Conservation (phyloP, 2,113 vertebrate genomes). For the Romanogobio albipinnatus region DNA sequence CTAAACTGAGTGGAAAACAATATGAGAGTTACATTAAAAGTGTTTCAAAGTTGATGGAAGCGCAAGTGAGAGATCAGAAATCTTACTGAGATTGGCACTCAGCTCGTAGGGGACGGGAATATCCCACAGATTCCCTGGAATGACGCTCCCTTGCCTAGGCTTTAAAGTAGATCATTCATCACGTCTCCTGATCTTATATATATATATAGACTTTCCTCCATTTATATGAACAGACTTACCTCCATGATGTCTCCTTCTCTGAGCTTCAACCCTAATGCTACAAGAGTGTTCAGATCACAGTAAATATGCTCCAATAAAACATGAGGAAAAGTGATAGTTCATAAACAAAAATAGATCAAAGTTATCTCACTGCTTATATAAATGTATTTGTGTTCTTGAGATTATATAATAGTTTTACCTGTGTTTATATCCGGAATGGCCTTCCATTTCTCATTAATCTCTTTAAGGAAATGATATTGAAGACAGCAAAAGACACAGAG, state of each 20-base stretch:
- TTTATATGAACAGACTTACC: not conserved
- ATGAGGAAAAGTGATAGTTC: not conserved
- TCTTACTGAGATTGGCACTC: not conserved
- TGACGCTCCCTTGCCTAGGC: not conserved
- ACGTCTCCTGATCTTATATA: not conserved
- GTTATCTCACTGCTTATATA: too few relatives aligned
- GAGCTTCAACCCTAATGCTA: conserved; percentile 6
- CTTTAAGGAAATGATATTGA: not conserved
- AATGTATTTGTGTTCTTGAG: not conserved
- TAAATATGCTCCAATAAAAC: not conserved
- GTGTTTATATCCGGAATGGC: not conserved
- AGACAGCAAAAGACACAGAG: not conserved
- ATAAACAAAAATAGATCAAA: not conserved
- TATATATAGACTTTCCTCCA: too few relatives aligned
- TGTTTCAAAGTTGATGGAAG: too few relatives aligned
- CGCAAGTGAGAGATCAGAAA: not conserved
- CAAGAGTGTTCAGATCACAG: not conserved
- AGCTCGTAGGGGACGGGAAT: not conserved
- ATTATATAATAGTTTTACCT: not conserved
- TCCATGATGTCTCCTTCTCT: conserved; percentile 2
- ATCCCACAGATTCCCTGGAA: not conserved
- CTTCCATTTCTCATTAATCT: not conserved
- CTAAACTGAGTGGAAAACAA: too few relatives aligned
- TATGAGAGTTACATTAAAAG: too few relatives aligned
- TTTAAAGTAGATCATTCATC: not conserved